phyloP scores from a whole-genome alignment of 2,113 vertebrate species.

The Pangasianodon gigas region DNA sequence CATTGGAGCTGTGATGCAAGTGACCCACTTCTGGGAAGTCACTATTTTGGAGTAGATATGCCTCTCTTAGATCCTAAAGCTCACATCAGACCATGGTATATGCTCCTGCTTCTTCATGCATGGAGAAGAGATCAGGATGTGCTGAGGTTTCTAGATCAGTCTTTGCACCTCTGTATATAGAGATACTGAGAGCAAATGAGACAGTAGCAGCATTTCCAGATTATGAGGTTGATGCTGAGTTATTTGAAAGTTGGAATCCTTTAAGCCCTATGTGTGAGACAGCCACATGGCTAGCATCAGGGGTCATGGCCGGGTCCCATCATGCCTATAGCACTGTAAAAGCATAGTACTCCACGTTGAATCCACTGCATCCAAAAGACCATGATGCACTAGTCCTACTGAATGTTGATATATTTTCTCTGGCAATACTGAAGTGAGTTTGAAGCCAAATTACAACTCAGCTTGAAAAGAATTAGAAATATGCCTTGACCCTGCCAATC shows the following conservation, averaged over 20 bases:
- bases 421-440: constrained; percentile 21
- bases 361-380: neutral
- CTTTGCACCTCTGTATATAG: neutral
- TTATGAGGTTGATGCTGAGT: neutral
- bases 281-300: constrained; percentile 18
- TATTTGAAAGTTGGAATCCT: neutral
- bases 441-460: constrained; percentile 44
- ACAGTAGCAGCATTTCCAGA: neutral
- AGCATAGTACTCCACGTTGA: constrained; percentile 24
- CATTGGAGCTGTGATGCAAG: constrained; percentile 36
- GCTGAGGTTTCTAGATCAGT: neutral
- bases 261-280: constrained; percentile 14
- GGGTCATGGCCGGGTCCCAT: constrained; percentile 42
- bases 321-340: constrained; percentile 5
- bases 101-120: constrained; percentile 3
- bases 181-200: neutral
- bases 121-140: neutral
- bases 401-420: constrained; percentile 13
- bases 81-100: neutral
- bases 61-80: constrained; percentile 18
- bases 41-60: neutral
- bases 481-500: constrained; percentile 19
- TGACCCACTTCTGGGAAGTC: constrained; percentile 41
- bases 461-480: constrained; percentile 38
- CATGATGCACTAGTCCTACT: constrained; percentile 1